A percentile compares a stretch with the other conserved stretches of the same genome.
phyloP scores from a whole-genome alignment of 1,140 invertebrate species.

The Bombus superbus region DNA sequence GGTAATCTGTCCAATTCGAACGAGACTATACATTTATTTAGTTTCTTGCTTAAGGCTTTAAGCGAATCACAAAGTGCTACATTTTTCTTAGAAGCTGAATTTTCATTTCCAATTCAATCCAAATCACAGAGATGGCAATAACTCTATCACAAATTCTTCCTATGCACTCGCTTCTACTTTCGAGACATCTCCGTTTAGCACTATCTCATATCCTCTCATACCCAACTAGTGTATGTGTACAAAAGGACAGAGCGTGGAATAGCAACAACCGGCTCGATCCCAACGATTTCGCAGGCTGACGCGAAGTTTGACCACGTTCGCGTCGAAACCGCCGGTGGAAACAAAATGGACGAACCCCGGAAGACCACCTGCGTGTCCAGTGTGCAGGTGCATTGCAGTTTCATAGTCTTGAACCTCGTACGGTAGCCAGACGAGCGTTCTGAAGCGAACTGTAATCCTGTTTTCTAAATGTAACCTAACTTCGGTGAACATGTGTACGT shows the following conservation, averaged over 20 bases:
- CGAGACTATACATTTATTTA: no score
- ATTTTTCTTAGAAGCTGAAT: background rate
- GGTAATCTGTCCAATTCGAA: background rate
- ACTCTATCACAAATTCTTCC: background rate
- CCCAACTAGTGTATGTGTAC: background rate
- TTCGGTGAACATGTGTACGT: slow-evolving; percentile 77
- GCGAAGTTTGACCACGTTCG: slow-evolving; percentile 20
- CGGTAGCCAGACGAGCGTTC: slow-evolving; percentile 12
- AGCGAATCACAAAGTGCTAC: background rate
- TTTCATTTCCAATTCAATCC: background rate
- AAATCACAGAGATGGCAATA: background rate
- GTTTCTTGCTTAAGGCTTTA: background rate
- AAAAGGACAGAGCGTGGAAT: background rate
- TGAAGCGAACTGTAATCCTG: slow-evolving; percentile 79
- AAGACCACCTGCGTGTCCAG: slow-evolving; percentile 61
- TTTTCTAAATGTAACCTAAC: slow-evolving; percentile 80
- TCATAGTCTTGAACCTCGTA: slow-evolving; percentile 61
- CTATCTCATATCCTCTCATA: background rate
- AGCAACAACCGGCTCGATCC: background rate
- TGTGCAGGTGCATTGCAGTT: slow-evolving; percentile 69
- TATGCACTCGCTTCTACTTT: background rate
- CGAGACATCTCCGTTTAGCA: background rate
- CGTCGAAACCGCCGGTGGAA: slow-evolving; percentile 25
- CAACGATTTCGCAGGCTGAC: slow-evolving; percentile 4
- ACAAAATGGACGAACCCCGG: slow-evolving; percentile 39